Conservation (phyloP, 1,140 invertebrate genomes). For the Hycleus phaleratus region DNA sequence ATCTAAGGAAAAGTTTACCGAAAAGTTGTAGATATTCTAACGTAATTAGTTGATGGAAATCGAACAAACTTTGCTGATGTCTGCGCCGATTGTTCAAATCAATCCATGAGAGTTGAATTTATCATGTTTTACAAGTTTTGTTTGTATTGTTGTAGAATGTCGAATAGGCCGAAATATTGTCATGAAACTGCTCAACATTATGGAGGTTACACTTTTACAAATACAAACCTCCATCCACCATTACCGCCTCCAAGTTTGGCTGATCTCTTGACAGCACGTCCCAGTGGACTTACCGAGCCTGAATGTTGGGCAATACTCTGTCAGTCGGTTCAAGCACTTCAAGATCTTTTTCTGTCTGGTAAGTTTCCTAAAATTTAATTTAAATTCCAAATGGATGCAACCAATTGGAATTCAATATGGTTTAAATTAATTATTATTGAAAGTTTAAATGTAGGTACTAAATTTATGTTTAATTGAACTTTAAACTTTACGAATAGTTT, state of each 20-base stretch:
- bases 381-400: too few species aligned
- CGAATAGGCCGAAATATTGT: not conserved
- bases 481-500: too few species aligned
- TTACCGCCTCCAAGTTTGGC: conserved; percentile 22
- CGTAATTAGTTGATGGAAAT: too few species aligned
- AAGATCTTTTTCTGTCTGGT: conserved; percentile 55
- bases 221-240: not conserved
- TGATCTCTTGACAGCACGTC: conserved; percentile 45
- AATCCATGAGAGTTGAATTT: not conserved
- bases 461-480: too few species aligned
- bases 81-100: not conserved
- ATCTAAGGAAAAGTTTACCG: too few species aligned
- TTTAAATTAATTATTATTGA: too few species aligned
- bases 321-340: conserved; percentile 54
- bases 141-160: not conserved
- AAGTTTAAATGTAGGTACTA: too few species aligned
- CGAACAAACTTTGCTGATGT: too few species aligned
- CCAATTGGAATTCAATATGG: too few species aligned
- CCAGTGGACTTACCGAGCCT: conserved; percentile 46
- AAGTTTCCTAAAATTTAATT: conserved; percentile 32
- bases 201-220: not conserved
- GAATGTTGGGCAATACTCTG: conserved; percentile 55
- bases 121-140: not conserved
- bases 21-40: too few species aligned
- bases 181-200: conserved; percentile 2